Base-by-base conservation (phyloP, 2,113 vertebrate genomes). In the Nesoenas mayeri region DNA sequence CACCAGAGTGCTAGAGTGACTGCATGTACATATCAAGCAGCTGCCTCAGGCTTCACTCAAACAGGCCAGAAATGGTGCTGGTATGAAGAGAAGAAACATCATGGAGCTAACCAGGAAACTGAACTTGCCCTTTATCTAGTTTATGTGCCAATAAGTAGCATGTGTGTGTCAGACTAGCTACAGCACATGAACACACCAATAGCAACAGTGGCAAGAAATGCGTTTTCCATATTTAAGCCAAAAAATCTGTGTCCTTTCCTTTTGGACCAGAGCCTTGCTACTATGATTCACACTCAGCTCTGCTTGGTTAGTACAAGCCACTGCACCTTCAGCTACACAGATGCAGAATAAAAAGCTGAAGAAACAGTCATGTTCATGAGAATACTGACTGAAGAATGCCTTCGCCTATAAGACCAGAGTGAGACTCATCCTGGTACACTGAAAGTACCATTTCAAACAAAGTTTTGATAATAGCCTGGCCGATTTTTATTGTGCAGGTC, bases 231-330 rank as follows among this genome's bases (percentile, higher is more conserved):
- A 26, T 51, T 71, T 26, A 56, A 58, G 65, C 56, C 38, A 89
- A 95, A 89, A 92, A 64, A n/a, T 2, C n/a, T 22, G 8, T 74
- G 32, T 94, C 79, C 73, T 94, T 88, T 91, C 67, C 90, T 83
- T 58, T 91, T 83, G 90, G 74, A 82, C 38, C 21, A 44, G 34
- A 85, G 74, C 74, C 62, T 79, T 82, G 53, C 50, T 85, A 67
- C 53, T 75, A 48, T 89, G 70, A 85, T 69, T 94, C 66, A 85
- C 69, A 12, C 18, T 91, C 25, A 69, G 31, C 17, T 91, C 32
- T 79, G 34, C 50, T 78, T 67, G 15, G 15, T 71, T 85, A 47
- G 64, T 66, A 69, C 18, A 79, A 40, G 19, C n/a, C 44, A 20
- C 50, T 69, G 54, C 69, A 85, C 40, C 57, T 73, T 80, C 40